Base-by-base conservation (phyloP, 1,140 invertebrate species). In the Hypothenemus hampei region DNA sequence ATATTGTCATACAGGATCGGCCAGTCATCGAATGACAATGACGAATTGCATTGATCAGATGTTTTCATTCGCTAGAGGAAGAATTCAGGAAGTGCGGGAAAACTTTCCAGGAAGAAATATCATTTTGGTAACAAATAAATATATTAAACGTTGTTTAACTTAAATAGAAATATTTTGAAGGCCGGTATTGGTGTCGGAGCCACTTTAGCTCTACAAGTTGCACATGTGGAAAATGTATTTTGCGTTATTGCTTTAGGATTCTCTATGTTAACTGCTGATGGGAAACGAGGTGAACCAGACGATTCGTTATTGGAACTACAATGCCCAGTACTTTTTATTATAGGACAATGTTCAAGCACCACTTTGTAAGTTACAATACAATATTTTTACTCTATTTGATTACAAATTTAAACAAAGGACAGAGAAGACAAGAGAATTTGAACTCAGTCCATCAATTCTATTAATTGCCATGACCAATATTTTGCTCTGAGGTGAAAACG, bases 241-340 rank as follows among this genome's bases (percentile, higher is more conserved):
- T 87, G 85, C 43, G 80, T 89, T 16, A 76, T 92, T 7, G 89
- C 86, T 68, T 73, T 92, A 26, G 89, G 89, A 0, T 91, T 91
- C 70, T 87, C 89, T 2, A 77, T 88, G 48, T 77, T 79, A 48
- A 88, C 87, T 1, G 78, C 85, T 0, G 83, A 85, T 56, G 89
- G 88, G 3, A 79, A 78, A 58, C 70, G 89, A 48, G 89, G 89
- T n/a, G 79, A 84, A 45, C 79, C 87, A 0, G 87, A 91, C 60
- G 89, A 93, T 69, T 79, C 78, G 3, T 64, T 92, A 15, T 71
- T 91, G 61, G 87, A 89, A 57, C 75, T 85, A 29, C 79, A 80
- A 59, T 82, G 81, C 36, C 88, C 89, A 0, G 83, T 86, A 6
- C 72, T 91, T 58, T 92, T 92, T 74, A 77, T 91, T 1, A 81